Evolutionary conservation across 1,140 invertebrate species (phyloP), one percentile per base, ranked within the genome.

Genomic region (Sminthurides bifidus): DNA sequence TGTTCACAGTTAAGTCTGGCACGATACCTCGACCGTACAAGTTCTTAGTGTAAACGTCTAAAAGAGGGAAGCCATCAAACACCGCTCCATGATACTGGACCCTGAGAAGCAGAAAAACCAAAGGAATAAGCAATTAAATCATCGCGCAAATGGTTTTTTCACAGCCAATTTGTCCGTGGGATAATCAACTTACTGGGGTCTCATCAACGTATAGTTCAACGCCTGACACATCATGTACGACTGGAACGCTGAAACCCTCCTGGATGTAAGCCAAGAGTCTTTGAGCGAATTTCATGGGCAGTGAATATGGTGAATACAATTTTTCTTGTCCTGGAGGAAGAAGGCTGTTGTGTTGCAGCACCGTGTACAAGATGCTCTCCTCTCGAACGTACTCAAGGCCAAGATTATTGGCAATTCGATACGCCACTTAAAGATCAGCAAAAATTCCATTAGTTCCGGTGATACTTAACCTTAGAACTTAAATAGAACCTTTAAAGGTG

Each of bases 31-130:
- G 19, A 27, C 60, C 52, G 15, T 56, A n/a, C 1, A 64, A 26
- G 29, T 60, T 56, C 30, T 60, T 52, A 15, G 60, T 26, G 17
- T 60, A 49, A 2, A 45, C 33, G 3, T 40, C 27, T 26, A 57
- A 35, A 10, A 45, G 3, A n/a, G 62, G 62, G 33, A 58, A 64
- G 41, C 56, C 51, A 37, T 64, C 62, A 41, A 60, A 60, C 3
- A 64, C 49, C 2, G 52, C 31, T 4, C 62, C 62, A 30, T 56
- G 54, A 29, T 50, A 38, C 29, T 64, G 62, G 3, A 59, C 61
- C 23, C 56, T 62, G 23, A 23, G n/a, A 33, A n/a, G n/a, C n/a
- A n/a, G n/a, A 21, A 30, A 24, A n/a, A 26, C 12, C 24, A 44
- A 45, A 44, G 12, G 31, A 4, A 40, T 52, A 21, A n/a, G 3